Base-by-base conservation (phyloP, 2,888 invertebrate species). In the Pyrgus malvae region DNA sequence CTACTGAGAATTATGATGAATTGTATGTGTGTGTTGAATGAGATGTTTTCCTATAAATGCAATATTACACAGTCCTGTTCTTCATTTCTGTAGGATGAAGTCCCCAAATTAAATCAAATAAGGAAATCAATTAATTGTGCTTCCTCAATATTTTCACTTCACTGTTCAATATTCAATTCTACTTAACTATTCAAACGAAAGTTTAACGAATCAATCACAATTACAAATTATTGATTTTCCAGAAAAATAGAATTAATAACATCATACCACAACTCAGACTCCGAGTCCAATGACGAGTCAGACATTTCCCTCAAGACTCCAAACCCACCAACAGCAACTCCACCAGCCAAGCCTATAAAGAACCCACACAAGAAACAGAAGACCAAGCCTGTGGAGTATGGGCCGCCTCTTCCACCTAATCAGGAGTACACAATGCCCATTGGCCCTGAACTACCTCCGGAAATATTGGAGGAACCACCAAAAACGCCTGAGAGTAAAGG, bases 241-340 rank as follows among this genome's bases (percentile, higher is more conserved):
- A 92, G 92, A 55, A 91, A 89, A 84, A 92, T 92, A 62, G 92
- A 92, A 74, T 69, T 92, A 33, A 92, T 92, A 51, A 92, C 92
- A 14, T 91, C 91, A 19, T 92, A 87, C 63, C 81, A 86, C 68
- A 83, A 91, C 62, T 90, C 91, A 0, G 91, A 91, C 50, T 91
- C 91, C 0, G 91, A 91, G 46, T 91, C 91, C 0, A 91, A 91
- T 48, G 88, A 91, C 35, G 91, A 91, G 61, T 51, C 72, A 0
- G 82, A 82, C 7, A 76, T 63, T 42, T 76, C 81, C 2, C 61
- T 63, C 0, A 78, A 76, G 48, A 14, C 57, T 5, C 33, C 58
- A 5, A 59, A 63, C 14, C 51, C 60, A 5, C 21, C 56, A 3
- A 63, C 72, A 0, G 58, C 67, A 57, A 61, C 69, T 2, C 59